A percentile compares a stretch with the other conserved stretches of the same genome.
Conservation (phyloP, 1,140 invertebrate genomes). For the Cephus cinctus region DNA sequence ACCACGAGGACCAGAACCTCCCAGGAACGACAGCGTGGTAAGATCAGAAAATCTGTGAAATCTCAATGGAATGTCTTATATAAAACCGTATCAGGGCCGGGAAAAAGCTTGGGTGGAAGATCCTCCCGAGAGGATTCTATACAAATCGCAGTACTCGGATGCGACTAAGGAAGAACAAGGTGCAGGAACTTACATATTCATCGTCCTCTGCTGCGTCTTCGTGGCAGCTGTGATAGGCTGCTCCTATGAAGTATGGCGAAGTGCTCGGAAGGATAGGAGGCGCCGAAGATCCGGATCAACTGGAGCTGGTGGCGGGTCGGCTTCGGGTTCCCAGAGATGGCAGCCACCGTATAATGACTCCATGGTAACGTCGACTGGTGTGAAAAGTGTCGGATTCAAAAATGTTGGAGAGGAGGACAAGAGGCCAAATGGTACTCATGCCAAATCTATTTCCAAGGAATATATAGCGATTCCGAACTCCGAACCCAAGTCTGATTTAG, state of each 20-base stretch:
- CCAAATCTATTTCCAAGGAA: conserved; percentile 38
- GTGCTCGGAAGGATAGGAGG: conserved; percentile 58
- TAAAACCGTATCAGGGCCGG: conserved; percentile 56
- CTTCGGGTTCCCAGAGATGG: conserved; percentile 47
- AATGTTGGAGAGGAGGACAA: conserved; percentile 42
- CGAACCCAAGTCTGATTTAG: conserved; percentile 37
- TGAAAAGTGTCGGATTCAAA: conserved; percentile 47
- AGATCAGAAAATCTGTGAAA: conserved; percentile 22
- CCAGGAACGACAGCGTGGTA: conserved; percentile 68
- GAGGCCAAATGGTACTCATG: conserved; percentile 47
- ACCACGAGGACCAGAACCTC: conserved; percentile 60
- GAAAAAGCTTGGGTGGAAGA: conserved; percentile 80
- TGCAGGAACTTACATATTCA: conserved; percentile 71
- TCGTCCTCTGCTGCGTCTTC: conserved; percentile 68
- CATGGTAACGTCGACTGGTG: conserved; percentile 22
- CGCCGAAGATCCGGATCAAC: conserved; percentile 52
- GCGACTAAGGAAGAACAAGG: conserved; percentile 74
- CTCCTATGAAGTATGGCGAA: conserved; percentile 60
- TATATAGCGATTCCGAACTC: conserved; percentile 43
- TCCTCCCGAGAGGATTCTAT: conserved; percentile 70
- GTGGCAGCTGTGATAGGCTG: conserved; percentile 65
- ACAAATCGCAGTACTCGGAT: conserved; percentile 70
- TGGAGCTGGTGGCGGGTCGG: conserved; percentile 27
- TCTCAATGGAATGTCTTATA: background rate
- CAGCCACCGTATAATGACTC: conserved; percentile 40